Percentiles rank a stretch among this genome's conserved stretches.
These are phyloP conservation scores for Cynaeus angustus DNA, from an alignment of 2,888 invertebrate species.

Conservation along the genomic window DNA sequence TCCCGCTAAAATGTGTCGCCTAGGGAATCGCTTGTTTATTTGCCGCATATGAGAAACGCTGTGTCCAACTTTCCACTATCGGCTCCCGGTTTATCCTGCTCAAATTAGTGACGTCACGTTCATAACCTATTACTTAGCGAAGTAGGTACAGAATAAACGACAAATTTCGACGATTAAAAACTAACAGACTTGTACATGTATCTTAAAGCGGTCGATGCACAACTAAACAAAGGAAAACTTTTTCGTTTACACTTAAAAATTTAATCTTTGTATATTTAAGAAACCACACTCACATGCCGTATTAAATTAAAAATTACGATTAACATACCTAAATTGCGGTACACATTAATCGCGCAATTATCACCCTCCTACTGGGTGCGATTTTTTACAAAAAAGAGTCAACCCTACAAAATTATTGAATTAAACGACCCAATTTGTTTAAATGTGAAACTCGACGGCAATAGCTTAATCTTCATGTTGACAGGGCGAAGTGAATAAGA, in stretches of 20 bases:
- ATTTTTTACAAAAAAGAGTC: slow-evolving; percentile 32
- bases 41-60: slow-evolving; percentile 36
- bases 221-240: too few species aligned
- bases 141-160: neutral
- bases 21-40: slow-evolving; percentile 47
- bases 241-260: too few species aligned
- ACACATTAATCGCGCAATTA: slow-evolving; percentile 33
- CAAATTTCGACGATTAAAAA: too few species aligned
- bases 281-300: slow-evolving; percentile 7
- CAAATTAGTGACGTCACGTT: slow-evolving; percentile 8
- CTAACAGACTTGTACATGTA: neutral
- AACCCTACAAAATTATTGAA: slow-evolving; percentile 27
- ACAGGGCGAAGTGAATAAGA: slow-evolving; percentile 41
- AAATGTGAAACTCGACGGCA: slow-evolving; percentile 25
- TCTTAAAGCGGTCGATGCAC: neutral
- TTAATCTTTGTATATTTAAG: too few species aligned
- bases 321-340: slow-evolving; percentile 20
- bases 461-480: slow-evolving; percentile 42
- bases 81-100: slow-evolving; percentile 13
- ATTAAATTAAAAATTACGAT: slow-evolving; percentile 37
- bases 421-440: slow-evolving; percentile 39
- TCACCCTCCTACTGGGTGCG: slow-evolving; percentile 8
- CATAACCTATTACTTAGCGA: slow-evolving; percentile 8
- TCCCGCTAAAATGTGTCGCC: slow-evolving; percentile 45
- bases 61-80: slow-evolving; percentile 9